A percentile compares a stretch with the other conserved stretches of the same genome.
These are phyloP conservation scores for Delichon dasypus DNA, from an alignment of 2,797 vertebrate species.

Conservation along the genomic window DNA sequence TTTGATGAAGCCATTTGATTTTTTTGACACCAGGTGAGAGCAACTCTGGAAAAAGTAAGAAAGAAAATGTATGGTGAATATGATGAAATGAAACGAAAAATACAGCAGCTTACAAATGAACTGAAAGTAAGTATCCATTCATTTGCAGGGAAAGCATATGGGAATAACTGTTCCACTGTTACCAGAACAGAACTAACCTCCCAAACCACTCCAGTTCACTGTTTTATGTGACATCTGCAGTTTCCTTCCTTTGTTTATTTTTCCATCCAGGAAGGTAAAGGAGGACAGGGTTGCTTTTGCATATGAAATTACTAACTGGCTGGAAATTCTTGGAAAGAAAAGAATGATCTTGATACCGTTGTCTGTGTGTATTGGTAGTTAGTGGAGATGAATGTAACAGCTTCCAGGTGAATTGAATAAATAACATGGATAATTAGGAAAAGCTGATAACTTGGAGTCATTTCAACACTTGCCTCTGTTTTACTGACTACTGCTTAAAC, in stretches of 20 bases:
- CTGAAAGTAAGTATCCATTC: constrained; percentile 80
- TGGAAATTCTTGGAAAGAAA: neutral
- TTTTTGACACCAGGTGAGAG: constrained; percentile 84
- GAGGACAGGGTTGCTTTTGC: neutral
- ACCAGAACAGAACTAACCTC: neutral
- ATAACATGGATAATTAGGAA: neutral
- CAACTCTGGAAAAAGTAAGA: constrained; percentile 96
- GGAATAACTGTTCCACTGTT: neutral
- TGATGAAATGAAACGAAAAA: constrained; percentile 93
- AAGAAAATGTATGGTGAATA: constrained; percentile 95
- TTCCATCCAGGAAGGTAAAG: neutral
- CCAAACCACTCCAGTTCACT: neutral
- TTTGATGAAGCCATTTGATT: constrained; percentile 5
- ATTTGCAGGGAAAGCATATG: neutral
- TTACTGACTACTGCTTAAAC: neutral
- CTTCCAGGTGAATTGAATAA: neutral
- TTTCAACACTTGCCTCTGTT: neutral
- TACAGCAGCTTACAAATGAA: constrained; percentile 89
- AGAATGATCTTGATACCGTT: neutral
- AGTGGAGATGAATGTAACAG: neutral
- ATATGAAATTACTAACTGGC: neutral
- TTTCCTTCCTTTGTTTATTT: neutral
- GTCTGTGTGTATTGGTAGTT: neutral
- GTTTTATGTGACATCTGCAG: neutral
- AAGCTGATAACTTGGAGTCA: neutral